These are phyloP conservation scores for Apis laboriosa DNA, from an alignment of 1,140 invertebrate genomes.

Conservation along the genomic window DNA sequence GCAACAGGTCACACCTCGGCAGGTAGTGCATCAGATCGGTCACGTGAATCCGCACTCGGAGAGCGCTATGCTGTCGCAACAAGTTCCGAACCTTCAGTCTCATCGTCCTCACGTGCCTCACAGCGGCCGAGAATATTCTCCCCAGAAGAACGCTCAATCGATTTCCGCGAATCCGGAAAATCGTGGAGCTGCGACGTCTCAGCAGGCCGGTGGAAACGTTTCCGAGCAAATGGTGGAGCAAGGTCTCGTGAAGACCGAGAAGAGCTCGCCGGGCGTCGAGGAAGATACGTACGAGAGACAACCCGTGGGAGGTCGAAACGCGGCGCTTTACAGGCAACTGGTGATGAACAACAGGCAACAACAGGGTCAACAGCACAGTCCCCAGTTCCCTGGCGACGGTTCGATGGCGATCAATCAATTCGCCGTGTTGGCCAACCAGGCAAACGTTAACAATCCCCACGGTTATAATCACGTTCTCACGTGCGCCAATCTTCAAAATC, in stretches of 20 bases:
- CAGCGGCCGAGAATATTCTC: background rate
- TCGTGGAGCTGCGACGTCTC: background rate
- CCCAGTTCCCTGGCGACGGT: too few relatives aligned
- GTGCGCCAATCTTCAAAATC: background rate
- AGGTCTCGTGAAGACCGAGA: background rate
- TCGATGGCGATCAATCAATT: background rate
- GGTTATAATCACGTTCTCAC: background rate
- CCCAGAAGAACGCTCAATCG: background rate
- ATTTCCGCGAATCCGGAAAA: background rate
- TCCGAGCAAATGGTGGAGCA: background rate
- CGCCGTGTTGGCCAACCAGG: background rate
- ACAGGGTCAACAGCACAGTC: background rate
- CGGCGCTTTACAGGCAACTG: slow-evolving; percentile 17
- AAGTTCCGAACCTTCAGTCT: slow-evolving; percentile 18
- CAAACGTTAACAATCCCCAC: background rate
- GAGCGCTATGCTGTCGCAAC: slow-evolving; percentile 13
- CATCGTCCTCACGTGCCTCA: slow-evolving; percentile 62
- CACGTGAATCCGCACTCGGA: slow-evolving; percentile 39
- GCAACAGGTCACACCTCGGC: slow-evolving; percentile 42
- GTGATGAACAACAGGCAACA: background rate
- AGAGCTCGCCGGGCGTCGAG: background rate
- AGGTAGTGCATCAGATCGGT: background rate
- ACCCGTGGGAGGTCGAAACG: slow-evolving; percentile 54
- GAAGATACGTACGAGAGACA: slow-evolving; percentile 44
- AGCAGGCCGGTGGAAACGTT: background rate